A percentile compares a stretch with the other conserved stretches of the same genome.
Evolutionary conservation across 2,888 invertebrate species (phyloP).

Genomic region (Orchesellides sinensis): DNA sequence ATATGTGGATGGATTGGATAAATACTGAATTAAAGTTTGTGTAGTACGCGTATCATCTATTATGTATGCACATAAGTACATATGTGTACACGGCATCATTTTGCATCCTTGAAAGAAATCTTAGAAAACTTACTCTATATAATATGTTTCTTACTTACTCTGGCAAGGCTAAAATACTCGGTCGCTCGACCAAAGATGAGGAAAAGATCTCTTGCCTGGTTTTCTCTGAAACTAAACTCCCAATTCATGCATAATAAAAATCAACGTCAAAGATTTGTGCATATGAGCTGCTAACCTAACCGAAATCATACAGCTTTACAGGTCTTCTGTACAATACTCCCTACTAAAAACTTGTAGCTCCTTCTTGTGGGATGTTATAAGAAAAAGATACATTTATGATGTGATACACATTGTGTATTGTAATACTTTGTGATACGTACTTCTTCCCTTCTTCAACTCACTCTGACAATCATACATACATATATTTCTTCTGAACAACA

Average conservation of each 20-base stretch:
- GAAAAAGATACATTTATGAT: no score
- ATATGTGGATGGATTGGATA: background rate
- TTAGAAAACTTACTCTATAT: background rate
- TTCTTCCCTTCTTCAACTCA: background rate
- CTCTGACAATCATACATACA: background rate
- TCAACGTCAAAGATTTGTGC: no score
- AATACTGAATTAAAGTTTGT: background rate
- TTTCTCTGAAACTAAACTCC: no score
- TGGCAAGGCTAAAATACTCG: background rate
- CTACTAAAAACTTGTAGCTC: no score
- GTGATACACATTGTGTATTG: no score
- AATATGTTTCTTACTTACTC: background rate
- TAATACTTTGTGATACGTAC: no score
- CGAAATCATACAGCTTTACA: no score
- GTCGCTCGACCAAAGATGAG: slow-evolving; percentile 1
- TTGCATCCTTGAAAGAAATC: background rate
- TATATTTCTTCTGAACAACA: slow-evolving; percentile 17
- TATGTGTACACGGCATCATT: background rate
- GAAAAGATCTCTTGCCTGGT: no score
- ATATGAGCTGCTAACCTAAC: no score
- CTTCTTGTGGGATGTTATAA: no score
- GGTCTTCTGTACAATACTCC: no score
- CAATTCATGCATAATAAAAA: no score
- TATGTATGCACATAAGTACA: background rate
- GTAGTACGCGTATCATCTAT: background rate